phyloP scores from a whole-genome alignment of 2,888 invertebrate species.

The Sarcophaga rosellei region DNA sequence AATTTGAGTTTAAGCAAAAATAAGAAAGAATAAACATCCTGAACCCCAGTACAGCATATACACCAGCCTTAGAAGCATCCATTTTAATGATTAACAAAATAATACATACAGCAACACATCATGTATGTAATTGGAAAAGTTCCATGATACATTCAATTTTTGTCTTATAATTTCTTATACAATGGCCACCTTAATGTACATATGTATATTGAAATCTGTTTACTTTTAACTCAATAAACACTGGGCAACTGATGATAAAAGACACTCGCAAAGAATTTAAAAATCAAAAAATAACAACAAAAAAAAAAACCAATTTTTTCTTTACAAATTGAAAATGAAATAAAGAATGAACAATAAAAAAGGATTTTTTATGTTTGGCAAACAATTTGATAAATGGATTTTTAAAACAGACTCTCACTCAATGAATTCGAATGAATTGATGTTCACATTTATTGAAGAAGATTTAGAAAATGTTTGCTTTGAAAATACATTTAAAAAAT shows the following conservation, averaged over 20 bases:
- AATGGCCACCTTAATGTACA: neutral
- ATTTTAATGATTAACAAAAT: too few relatives aligned
- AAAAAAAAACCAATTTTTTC: neutral
- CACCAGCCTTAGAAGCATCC: too few relatives aligned
- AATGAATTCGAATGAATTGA: neutral
- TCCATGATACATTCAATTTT: too few relatives aligned
- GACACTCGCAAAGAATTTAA: neutral
- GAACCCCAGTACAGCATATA: too few relatives aligned
- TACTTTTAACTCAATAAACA: constrained; percentile 29
- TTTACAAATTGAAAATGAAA: neutral
- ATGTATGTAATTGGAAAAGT: too few relatives aligned
- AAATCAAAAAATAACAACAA: neutral
- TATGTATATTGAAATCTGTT: neutral
- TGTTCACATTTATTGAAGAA: neutral
- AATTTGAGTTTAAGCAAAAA: too few relatives aligned
- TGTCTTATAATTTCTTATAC: neutral
- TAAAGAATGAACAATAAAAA: constrained; percentile 31
- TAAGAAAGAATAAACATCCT: too few relatives aligned
- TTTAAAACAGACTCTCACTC: neutral
- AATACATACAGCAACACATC: too few relatives aligned
- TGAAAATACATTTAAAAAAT: too few relatives aligned
- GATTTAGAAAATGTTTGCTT: too few relatives aligned
- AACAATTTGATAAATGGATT: constrained; percentile 49
- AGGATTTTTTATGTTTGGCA: constrained; percentile 6
- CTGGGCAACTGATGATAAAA: constrained; percentile 19